Evolutionary conservation across 2,797 vertebrate species (phyloP).

Genomic region (Anguilla megastoma): DNA sequence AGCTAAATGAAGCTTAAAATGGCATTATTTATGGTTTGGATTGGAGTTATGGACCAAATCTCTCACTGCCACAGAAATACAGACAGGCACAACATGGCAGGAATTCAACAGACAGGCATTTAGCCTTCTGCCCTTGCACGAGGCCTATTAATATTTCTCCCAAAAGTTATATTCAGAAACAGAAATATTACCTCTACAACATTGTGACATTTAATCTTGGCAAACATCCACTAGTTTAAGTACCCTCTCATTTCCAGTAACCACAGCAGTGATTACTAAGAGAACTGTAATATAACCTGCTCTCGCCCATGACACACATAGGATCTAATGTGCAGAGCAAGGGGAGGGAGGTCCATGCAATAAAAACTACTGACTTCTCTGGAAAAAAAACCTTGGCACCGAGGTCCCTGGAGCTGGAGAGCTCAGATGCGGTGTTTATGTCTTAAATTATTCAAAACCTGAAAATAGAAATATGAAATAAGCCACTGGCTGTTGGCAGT

Average conservation of each 20-base stretch:
- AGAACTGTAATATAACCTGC: background rate
- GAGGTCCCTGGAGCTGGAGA: constrained; percentile 10
- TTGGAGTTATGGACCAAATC: constrained; percentile 4
- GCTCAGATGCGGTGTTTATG: constrained; percentile 9
- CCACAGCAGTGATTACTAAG: background rate
- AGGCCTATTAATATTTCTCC: constrained; percentile 11
- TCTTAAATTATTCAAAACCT: constrained; percentile 31
- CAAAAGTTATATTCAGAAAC: constrained; percentile 26
- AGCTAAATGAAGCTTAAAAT: constrained; percentile 29
- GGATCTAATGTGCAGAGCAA: background rate
- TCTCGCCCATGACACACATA: background rate
- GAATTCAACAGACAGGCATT: constrained; percentile 1
- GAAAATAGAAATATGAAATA: constrained; percentile 25
- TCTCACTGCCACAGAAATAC: constrained; percentile 18
- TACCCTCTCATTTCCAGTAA: background rate
- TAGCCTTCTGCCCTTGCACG: background rate
- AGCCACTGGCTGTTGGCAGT: constrained; percentile 16
- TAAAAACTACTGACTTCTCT: background rate
- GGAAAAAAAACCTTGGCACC: background rate
- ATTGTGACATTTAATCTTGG: background rate
- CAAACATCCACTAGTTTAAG: background rate
- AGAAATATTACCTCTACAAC: background rate
- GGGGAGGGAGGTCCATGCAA: background rate
- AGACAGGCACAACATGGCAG: background rate
- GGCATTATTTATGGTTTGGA: constrained; percentile 19